These are phyloP conservation scores for Micoletzkya japonica DNA, from an alignment of 2,888 invertebrate species.

Conservation along the genomic window DNA sequence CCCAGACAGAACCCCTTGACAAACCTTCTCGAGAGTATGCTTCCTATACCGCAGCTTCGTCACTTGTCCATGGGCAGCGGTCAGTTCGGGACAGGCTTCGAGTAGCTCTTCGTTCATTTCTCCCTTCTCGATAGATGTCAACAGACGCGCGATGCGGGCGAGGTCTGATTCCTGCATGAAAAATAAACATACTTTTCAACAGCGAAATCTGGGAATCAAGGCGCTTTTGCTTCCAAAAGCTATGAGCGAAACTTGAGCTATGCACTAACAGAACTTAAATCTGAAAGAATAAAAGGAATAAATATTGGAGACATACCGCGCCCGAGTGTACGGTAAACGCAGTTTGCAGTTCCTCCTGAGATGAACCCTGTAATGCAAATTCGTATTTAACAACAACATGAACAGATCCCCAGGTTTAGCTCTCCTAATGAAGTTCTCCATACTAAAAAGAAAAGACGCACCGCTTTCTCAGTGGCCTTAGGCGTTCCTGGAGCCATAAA, in stretches of 20 bases:
- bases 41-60: conserved; percentile 56
- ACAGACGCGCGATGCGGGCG: conserved; percentile 36
- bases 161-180: conserved; percentile 37
- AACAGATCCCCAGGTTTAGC: too few species aligned
- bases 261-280: too few species aligned
- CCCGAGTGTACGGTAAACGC: background rate
- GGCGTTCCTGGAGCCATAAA: too few species aligned
- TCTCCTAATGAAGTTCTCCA: too few species aligned
- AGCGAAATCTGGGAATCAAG: too few species aligned
- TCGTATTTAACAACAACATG: too few species aligned
- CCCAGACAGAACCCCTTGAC: conserved; percentile 6
- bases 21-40: conserved; percentile 50
- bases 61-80: conserved; percentile 39
- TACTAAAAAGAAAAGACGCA: too few species aligned
- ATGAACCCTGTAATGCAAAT: too few species aligned
- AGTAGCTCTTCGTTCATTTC: conserved; percentile 44
- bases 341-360: conserved; percentile 17
- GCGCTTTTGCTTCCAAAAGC: too few species aligned
- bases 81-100: conserved; percentile 47
- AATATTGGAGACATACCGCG: conserved; percentile 6
- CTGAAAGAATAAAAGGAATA: background rate
- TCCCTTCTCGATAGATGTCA: conserved; percentile 44
- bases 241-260: too few species aligned
- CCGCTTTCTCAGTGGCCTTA: too few species aligned
- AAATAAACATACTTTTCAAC: too few species aligned